Conservation (phyloP, 2,113 vertebrate genomes). For the Mesocricetus auratus region DNA sequence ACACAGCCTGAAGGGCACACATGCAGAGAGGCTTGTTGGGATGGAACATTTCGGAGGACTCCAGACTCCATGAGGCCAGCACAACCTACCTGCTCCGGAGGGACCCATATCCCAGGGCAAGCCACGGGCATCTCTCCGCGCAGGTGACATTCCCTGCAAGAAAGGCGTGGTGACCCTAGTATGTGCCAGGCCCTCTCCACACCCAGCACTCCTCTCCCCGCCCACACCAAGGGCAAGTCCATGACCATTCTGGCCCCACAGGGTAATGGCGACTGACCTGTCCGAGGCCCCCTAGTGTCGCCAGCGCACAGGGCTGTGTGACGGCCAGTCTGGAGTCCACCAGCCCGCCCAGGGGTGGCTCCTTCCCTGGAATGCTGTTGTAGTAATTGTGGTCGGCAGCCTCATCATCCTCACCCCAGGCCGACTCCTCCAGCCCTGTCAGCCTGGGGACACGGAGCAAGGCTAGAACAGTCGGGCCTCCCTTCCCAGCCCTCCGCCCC, state of each 20-base stretch:
- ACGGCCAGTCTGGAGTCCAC: slow-evolving; percentile 93
- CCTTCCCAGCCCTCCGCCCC: not conserved
- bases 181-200: not conserved
- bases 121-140: slow-evolving; percentile 86
- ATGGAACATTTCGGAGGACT: not conserved
- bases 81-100: slow-evolving; percentile 63
- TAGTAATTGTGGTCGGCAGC: slow-evolving; percentile 93
- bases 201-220: too few species aligned
- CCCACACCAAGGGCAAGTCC: not conserved
- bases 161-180: not conserved
- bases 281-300: slow-evolving; percentile 67
- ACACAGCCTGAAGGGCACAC: accelerated
- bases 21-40: not conserved
- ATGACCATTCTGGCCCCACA: accelerated
- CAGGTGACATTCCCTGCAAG: slow-evolving; percentile 79
- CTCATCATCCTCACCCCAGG: slow-evolving; percentile 93
- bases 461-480: not conserved
- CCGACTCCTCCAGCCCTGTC: slow-evolving; percentile 88
- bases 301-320: slow-evolving; percentile 84
- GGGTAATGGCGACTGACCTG: slow-evolving; percentile 85
- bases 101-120: slow-evolving; percentile 90
- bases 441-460: slow-evolving; percentile 82
- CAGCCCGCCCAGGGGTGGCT: slow-evolving; percentile 94
- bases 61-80: not conserved
- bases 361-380: slow-evolving; percentile 98